A percentile compares a stretch with the other conserved stretches of the same genome.
phyloP scores from a whole-genome alignment of 2,797 vertebrate species.

The Sebastes matsubarae region DNA sequence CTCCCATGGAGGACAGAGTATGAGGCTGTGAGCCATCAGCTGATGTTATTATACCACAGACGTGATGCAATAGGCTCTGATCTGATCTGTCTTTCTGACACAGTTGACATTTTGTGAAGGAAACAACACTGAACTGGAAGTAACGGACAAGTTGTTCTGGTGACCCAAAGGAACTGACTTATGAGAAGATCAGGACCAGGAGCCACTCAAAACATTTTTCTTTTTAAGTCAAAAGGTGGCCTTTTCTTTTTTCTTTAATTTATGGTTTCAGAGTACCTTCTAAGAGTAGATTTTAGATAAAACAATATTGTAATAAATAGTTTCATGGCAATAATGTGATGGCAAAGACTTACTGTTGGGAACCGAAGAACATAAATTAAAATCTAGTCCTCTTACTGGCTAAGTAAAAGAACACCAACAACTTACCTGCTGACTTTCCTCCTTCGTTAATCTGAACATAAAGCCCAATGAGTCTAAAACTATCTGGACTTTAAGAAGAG shows the following conservation, averaged over 20 bases:
- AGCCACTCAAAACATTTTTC: no score
- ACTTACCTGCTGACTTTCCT: no score
- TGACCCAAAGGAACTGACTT: no score
- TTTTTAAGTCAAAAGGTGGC: no score
- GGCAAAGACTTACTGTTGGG: not conserved
- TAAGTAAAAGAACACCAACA: no score
- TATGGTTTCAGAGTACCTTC: not conserved
- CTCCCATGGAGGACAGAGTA: constrained; percentile 40
- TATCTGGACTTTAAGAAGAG: not conserved
- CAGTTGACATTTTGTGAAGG: constrained; percentile 43
- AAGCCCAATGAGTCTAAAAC: not conserved
- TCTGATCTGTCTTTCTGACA: constrained; percentile 42
- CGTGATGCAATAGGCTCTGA: constrained; percentile 44
- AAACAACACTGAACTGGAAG: constrained; percentile 21
- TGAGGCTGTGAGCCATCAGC: constrained; percentile 35
- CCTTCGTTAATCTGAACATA: not conserved
- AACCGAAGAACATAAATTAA: not conserved
- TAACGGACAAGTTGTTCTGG: constrained; percentile 6
- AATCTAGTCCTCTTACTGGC: not conserved
- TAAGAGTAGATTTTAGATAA: not conserved
- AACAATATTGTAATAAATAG: not conserved
- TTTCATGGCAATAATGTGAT: not conserved
- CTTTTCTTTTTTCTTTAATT: not conserved
- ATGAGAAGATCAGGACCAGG: no score
- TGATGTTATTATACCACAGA: constrained; percentile 52